Conservation (phyloP, 2,888 invertebrate genomes). For the Dicycla oo region DNA sequence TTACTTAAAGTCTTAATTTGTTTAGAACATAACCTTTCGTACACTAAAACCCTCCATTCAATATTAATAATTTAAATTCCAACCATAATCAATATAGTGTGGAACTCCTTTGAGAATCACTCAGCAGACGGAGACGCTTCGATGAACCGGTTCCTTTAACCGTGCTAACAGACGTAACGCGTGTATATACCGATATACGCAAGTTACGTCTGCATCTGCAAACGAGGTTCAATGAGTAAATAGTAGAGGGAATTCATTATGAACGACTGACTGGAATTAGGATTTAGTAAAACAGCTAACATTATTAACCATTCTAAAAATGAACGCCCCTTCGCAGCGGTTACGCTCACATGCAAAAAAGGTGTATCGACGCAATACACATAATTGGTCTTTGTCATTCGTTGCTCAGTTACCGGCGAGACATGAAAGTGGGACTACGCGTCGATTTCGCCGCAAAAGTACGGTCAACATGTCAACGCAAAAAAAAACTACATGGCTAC, state of each 20-base stretch:
- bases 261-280: not conserved
- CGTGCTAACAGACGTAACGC: constrained; percentile 64
- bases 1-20: not conserved
- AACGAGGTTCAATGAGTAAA: constrained; percentile 23
- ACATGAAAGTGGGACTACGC: too few relatives aligned
- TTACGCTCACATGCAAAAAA: too few relatives aligned
- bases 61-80: constrained; percentile 36
- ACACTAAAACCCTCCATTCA: not conserved
- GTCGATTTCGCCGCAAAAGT: too few relatives aligned
- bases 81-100: constrained; percentile 21
- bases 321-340: too few relatives aligned
- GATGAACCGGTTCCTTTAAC: constrained; percentile 68
- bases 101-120: constrained; percentile 62
- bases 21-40: not conserved
- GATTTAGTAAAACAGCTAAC: too few relatives aligned
- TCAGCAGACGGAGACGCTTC: constrained; percentile 65
- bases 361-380: too few relatives aligned
- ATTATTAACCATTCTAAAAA: too few relatives aligned
- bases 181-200: constrained; percentile 29
- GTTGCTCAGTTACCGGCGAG: too few relatives aligned
- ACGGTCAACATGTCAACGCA: too few relatives aligned
- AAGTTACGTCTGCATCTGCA: constrained; percentile 36
- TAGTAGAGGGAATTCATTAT: constrained; percentile 9
- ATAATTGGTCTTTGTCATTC: too few relatives aligned
- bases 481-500: too few relatives aligned